These are phyloP conservation scores for Patiria miniata DNA, from an alignment of 35 echinoderm and acorn worm species.

Conservation along the genomic window DNA sequence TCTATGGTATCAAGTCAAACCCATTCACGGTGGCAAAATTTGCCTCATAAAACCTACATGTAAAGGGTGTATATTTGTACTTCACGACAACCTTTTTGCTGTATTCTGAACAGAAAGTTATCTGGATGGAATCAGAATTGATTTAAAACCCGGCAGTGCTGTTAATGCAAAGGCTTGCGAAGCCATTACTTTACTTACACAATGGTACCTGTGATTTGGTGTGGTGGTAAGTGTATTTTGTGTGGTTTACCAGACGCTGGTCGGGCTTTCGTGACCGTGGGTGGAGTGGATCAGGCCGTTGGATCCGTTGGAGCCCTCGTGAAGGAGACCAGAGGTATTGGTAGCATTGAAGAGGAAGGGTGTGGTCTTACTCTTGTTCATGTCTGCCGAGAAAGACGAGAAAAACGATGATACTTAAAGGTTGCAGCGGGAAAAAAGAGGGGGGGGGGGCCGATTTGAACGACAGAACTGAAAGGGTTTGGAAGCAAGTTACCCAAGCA, in stretches of 20 bases:
- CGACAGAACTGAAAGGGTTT: background rate
- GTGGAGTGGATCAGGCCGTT: background rate
- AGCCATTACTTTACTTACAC: background rate
- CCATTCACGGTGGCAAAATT: too few relatives aligned
- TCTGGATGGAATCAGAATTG: too few relatives aligned
- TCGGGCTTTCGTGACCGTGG: background rate
- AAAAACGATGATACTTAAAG: background rate
- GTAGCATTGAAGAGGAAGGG: background rate
- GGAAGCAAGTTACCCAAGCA: background rate
- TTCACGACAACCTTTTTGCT: too few relatives aligned
- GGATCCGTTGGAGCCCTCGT: slow-evolving; percentile 5
- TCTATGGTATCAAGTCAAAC: too few relatives aligned
- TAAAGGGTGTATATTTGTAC: too few relatives aligned
- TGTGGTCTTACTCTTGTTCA: slow-evolving; percentile 6
- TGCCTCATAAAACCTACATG: too few relatives aligned
- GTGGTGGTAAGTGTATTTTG: too few relatives aligned
- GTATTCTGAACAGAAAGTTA: too few relatives aligned
- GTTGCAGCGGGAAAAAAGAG: background rate
- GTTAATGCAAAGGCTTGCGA: too few relatives aligned
- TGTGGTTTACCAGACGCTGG: background rate
- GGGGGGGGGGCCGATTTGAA: background rate
- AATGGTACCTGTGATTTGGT: background rate
- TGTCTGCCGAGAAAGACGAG: background rate
- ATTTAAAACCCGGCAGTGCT: too few relatives aligned
- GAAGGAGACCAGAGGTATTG: background rate